phyloP scores from a whole-genome alignment of 2,888 invertebrate species.

The Fragum sueziense region DNA sequence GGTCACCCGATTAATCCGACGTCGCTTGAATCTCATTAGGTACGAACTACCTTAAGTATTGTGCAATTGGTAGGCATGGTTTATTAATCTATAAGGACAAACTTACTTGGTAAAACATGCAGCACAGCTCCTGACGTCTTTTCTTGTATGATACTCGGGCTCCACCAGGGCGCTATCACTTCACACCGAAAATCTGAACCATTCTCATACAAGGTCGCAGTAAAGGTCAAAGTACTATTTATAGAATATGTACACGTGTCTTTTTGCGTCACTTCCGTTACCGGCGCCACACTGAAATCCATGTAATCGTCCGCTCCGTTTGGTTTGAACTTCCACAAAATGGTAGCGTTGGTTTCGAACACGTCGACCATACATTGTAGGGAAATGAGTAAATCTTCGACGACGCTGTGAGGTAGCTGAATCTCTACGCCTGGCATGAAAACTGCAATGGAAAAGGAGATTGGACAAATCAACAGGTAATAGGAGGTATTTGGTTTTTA shows the following conservation, averaged over 20 bases:
- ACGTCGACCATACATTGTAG: constrained; percentile 58
- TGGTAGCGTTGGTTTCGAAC: constrained; percentile 44
- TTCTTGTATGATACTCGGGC: constrained; percentile 36
- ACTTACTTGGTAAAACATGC: constrained; percentile 54
- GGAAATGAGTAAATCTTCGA: constrained; percentile 51
- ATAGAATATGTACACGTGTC: constrained; percentile 52
- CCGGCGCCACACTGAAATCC: constrained; percentile 60
- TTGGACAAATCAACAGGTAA: no score
- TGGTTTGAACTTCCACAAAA: constrained; percentile 61
- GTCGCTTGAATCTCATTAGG: no score
- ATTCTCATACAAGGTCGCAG: constrained; percentile 60
- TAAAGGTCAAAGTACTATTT: constrained; percentile 57
- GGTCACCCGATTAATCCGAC: no score
- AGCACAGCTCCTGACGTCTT: constrained; percentile 22
- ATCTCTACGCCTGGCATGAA: constrained; percentile 54
- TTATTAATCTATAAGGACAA: no score
- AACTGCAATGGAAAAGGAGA: constrained; percentile 50
- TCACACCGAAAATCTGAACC: constrained; percentile 64
- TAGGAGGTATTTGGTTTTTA: no score
- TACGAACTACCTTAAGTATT: no score
- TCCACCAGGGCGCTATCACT: constrained; percentile 21
- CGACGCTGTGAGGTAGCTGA: constrained; percentile 55
- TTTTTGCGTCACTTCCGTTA: constrained; percentile 30
- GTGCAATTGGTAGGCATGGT: no score
- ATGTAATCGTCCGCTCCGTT: constrained; percentile 34